These are phyloP conservation scores for Galerucella calmariensis DNA, from an alignment of 2,888 invertebrate species.

Conservation along the genomic window DNA sequence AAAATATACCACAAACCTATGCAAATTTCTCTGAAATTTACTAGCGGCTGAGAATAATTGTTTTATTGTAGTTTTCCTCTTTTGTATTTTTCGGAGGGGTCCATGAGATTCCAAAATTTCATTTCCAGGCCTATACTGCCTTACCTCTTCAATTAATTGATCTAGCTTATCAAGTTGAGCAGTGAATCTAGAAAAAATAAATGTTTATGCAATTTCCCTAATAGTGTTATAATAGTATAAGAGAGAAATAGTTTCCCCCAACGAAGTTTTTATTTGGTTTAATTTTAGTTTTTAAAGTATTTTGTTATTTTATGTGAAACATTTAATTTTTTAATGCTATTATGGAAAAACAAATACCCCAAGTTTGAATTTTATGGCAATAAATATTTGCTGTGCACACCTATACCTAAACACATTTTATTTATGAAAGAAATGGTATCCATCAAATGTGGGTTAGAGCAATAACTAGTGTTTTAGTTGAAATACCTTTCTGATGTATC, in stretches of 20 bases:
- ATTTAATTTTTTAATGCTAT: background rate
- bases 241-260: too few relatives aligned
- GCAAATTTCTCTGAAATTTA: constrained; percentile 94
- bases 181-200: constrained; percentile 67
- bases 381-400: too few relatives aligned
- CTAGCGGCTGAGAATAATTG: constrained; percentile 95
- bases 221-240: too few relatives aligned
- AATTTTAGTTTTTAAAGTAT: too few relatives aligned
- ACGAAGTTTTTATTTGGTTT: too few relatives aligned
- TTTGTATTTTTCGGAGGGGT: constrained; percentile 73
- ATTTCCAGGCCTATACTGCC: constrained; percentile 69
- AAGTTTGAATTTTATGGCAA: too few relatives aligned
- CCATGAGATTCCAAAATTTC: constrained; percentile 76
- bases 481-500: background rate
- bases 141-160: constrained; percentile 78
- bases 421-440: too few relatives aligned
- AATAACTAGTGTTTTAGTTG: too few relatives aligned
- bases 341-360: background rate
- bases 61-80: constrained; percentile 89
- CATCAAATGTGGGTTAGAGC: too few relatives aligned
- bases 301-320: too few relatives aligned
- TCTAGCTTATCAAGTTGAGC: constrained; percentile 80
- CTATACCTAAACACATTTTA: too few relatives aligned
- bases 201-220: background rate
- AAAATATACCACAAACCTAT: constrained; percentile 70